phyloP scores from a whole-genome alignment of 2,888 invertebrate species.

The Drosophila ezoana region DNA sequence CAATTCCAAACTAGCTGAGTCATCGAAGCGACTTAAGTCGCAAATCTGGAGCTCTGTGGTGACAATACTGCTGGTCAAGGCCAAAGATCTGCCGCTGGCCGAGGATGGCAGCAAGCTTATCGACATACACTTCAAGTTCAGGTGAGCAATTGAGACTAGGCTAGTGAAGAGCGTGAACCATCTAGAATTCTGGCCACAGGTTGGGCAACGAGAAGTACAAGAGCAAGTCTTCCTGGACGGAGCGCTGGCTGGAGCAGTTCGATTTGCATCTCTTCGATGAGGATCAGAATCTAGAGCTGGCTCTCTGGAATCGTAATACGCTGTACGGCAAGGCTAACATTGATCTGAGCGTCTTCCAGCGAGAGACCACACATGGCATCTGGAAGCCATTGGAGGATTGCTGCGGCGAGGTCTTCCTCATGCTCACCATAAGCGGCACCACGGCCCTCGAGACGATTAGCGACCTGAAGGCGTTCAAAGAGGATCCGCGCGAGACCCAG shows the following conservation, averaged over 20 bases:
- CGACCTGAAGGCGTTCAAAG: constrained; percentile 93
- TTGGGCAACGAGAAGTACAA: constrained; percentile 99
- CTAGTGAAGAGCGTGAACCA: not conserved
- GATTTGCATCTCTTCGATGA: constrained; percentile 98
- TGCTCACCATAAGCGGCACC: constrained; percentile 97
- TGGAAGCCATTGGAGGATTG: constrained; percentile 96
- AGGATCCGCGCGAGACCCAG: constrained; percentile 90
- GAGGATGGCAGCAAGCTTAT: constrained; percentile 92
- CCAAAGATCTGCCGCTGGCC: constrained; percentile 95
- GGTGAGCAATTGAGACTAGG: constrained; percentile 86
- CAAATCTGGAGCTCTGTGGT: constrained; percentile 99
- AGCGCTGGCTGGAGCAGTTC: constrained; percentile 98
- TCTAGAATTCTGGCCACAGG: constrained; percentile 85
- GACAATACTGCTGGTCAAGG: constrained; percentile 98
- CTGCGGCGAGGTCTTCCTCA: constrained; percentile 92
- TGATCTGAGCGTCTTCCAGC: constrained; percentile 92
- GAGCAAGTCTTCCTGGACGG: constrained; percentile 94
- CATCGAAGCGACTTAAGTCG: constrained; percentile 93
- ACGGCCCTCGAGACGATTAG: constrained; percentile 96
- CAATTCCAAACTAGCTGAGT: constrained; percentile 91
- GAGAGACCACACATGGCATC: constrained; percentile 96
- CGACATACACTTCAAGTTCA: constrained; percentile 98
- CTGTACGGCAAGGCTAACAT: constrained; percentile 90
- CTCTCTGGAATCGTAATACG: constrained; percentile 89
- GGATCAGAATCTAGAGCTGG: constrained; percentile 95